Evolutionary conservation across 2,797 vertebrate genomes (phyloP).

Genomic region (Tauraco hartlaubi): DNA sequence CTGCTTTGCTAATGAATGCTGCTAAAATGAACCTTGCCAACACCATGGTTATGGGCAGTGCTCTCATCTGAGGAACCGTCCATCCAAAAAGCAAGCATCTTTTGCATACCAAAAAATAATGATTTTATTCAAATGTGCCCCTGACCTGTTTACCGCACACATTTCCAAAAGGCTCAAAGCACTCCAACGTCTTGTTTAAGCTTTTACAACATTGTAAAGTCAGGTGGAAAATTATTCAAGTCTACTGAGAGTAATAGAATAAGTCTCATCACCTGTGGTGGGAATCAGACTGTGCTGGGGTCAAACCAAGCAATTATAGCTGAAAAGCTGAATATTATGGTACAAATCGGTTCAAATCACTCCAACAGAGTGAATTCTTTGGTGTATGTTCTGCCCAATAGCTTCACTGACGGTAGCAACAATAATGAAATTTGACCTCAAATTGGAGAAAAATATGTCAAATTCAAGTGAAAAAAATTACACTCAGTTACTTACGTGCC

Average conservation of each 20-base stretch:
- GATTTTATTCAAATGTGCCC: not conserved
- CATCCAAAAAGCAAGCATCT: not conserved
- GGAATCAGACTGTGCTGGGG: not conserved
- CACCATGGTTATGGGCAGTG: not conserved
- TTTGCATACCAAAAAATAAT: not conserved
- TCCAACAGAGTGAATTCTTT: not conserved
- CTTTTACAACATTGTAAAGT: not conserved
- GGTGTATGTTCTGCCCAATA: not conserved
- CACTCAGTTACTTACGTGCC: accelerated
- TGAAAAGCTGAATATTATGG: not conserved
- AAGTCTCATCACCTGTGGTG: not conserved
- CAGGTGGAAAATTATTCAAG: not conserved
- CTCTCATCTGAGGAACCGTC: not conserved
- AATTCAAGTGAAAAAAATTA: not conserved
- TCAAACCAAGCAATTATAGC: not conserved
- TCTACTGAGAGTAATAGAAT: not conserved
- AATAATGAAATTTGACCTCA: not conserved
- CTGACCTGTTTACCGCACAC: not conserved
- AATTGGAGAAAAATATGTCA: not conserved
- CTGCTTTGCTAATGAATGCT: not conserved
- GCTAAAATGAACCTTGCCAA: not conserved
- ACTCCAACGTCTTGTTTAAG: not conserved
- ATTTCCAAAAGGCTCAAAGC: not conserved
- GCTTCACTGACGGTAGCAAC: not conserved
- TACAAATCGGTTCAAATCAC: not conserved